Base-by-base conservation (phyloP, 92 coral and sea anemone species). In the Bergia puertoricense region DNA sequence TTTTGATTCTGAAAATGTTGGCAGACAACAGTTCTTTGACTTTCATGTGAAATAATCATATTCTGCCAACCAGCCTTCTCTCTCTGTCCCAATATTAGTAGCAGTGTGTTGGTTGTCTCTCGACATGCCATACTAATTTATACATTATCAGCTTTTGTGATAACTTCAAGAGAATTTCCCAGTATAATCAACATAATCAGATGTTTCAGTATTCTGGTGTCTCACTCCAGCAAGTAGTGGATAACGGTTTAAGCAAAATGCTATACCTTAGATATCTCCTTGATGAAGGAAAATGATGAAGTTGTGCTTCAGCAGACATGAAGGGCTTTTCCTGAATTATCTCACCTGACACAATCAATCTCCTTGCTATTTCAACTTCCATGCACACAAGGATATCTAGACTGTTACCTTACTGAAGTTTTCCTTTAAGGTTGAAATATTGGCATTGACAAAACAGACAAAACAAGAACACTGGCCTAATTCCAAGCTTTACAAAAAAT, bases 271-370 rank as follows among this genome's bases (percentile, higher is more conserved):
- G 71, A 57, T 43, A 82, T 9, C 11, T 37, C 78, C 45, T 69
- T 71, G 66, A 15, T 6, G 45, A 80, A 57, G 85, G 85, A 80
- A 80, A 80, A 57, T 48, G 41, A 38, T 6, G 13, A 37, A 80
- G 68, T 10, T 80, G 85, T 71, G 87, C 77, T 84, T 84, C 79
- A 84, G 66, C 87, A 84, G 18, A 62, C 87, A 84, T 46, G 67
- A 84, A 71, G 45, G 23, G 20, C 30, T 36, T 51, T 71, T 69
- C 38, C 16, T 11, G 59, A 54, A 18, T 79, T 41, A 6, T 45
- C 87, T 71, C 76, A 66, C 44, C 73, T 81, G 85, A 59, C 23
- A 36, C 18, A 51, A 18, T 7, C 10, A 23, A 36, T 39, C 51
- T 48, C 46, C 80, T 20, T 11, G 14, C 59, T 54, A 68, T 11